phyloP scores from a whole-genome alignment of 2,888 invertebrate species.

The Vesta saturnalis region DNA sequence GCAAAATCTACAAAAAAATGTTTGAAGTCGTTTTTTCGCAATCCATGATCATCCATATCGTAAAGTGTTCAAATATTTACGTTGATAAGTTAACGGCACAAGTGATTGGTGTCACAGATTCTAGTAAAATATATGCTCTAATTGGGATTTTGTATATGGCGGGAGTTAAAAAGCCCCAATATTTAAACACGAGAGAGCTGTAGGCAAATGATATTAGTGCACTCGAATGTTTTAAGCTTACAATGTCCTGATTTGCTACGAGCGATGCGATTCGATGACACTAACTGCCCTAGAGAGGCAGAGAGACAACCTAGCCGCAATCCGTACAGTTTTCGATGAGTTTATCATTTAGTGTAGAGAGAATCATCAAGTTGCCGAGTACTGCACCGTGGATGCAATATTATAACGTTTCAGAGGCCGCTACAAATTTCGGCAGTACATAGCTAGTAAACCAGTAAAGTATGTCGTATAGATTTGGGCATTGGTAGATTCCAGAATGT shows the following conservation, averaged over 20 bases:
- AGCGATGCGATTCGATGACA: constrained; percentile 17
- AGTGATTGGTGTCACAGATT: constrained; percentile 26
- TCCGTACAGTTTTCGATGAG: constrained; percentile 2
- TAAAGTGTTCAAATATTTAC: constrained; percentile 25
- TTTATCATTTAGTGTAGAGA: constrained; percentile 7
- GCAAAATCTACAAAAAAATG: constrained; percentile 2
- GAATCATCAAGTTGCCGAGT: constrained; percentile 1
- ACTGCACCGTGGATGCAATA: too few relatives aligned
- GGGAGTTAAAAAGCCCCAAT: constrained; percentile 19
- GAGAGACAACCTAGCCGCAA: constrained; percentile 11
- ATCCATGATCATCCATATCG: constrained; percentile 22
- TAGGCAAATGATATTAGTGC: constrained; percentile 10
- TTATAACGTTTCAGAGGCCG: neutral
- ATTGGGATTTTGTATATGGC: constrained; percentile 14
- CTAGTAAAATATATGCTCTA: constrained; percentile 20
- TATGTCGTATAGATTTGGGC: constrained; percentile 6
- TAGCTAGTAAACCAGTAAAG: constrained; percentile 5
- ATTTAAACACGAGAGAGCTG: constrained; percentile 15
- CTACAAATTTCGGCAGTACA: neutral
- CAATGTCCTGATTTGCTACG: constrained; percentile 21
- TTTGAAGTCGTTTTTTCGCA: constrained; percentile 21
- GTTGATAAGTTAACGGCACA: constrained; percentile 19
- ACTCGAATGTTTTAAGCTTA: constrained; percentile 16
- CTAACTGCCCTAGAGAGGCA: constrained; percentile 7
- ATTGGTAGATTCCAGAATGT: constrained; percentile 10